phyloP scores from a whole-genome alignment of 2,113 vertebrate genomes.

The Climacteris rufus region DNA sequence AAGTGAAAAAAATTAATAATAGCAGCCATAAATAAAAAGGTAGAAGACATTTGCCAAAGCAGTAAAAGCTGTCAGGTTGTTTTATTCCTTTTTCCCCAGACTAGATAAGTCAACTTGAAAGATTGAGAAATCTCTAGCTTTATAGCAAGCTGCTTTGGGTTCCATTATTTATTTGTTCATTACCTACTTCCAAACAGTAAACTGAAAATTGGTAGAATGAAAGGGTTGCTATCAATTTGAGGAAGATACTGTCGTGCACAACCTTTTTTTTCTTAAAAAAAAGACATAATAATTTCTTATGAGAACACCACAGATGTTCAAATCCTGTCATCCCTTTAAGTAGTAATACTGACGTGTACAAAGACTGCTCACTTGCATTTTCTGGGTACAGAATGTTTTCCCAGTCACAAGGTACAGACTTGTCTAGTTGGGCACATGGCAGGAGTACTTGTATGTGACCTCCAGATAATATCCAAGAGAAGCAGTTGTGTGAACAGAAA shows the following conservation, averaged over 20 bases:
- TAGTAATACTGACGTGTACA: neutral
- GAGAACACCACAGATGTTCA: accelerated
- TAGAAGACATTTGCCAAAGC: neutral
- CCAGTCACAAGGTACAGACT: neutral
- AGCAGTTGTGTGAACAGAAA: neutral
- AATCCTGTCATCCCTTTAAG: neutral
- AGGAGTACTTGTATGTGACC: neutral
- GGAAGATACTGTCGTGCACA: neutral
- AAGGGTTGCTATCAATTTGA: neutral
- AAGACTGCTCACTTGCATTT: neutral
- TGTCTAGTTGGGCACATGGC: neutral
- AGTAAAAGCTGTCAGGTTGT: neutral
- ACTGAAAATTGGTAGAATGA: neutral
- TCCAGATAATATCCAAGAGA: neutral
- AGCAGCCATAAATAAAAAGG: neutral
- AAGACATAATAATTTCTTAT: neutral
- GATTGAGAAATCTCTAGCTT: neutral
- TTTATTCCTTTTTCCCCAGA: neutral
- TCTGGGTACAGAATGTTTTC: neutral
- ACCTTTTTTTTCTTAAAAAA: neutral
- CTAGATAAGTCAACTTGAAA: neutral
- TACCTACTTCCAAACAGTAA: neutral
- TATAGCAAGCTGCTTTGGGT: neutral
- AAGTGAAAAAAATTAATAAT: neutral
- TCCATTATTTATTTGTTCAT: neutral